Evolutionary conservation across 2,113 vertebrate genomes (phyloP).

Genomic region (Daubentonia madagascariensis): DNA sequence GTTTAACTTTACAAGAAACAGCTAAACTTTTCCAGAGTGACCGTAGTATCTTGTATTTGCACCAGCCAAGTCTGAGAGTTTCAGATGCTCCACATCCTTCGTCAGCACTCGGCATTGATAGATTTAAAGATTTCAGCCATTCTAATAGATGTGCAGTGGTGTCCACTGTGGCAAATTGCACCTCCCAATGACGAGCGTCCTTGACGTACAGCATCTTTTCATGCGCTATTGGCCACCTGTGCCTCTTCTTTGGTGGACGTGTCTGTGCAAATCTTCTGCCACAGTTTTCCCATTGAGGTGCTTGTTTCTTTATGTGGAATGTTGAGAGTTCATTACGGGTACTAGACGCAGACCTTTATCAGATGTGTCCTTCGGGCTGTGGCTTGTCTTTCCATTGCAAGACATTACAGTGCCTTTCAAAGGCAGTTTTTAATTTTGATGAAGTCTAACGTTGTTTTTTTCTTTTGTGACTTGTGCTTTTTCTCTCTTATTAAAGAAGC

Average conservation of each 20-base stretch:
- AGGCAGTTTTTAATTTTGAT: background rate
- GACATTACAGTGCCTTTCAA: background rate
- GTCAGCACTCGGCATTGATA: fast-evolving
- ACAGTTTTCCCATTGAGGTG: background rate
- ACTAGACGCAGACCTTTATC: background rate
- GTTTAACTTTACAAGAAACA: background rate
- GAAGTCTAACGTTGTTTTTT: background rate
- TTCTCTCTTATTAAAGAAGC: background rate
- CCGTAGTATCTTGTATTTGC: fast-evolving
- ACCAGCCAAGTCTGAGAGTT: background rate
- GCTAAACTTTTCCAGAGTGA: too few relatives aligned
- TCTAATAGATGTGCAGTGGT: fast-evolving
- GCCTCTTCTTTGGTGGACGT: background rate
- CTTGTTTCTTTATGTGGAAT: background rate
- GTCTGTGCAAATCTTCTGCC: background rate
- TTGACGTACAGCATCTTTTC: fast-evolving
- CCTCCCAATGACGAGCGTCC: fast-evolving
- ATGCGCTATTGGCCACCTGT: fast-evolving
- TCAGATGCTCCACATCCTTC: background rate
- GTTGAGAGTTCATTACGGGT: background rate
- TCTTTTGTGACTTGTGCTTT: background rate
- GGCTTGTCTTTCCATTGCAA: background rate
- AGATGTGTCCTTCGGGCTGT: background rate
- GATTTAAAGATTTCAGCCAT: too few relatives aligned
- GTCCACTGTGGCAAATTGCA: fast-evolving